Evolutionary conservation across 2,113 vertebrate species (phyloP), one percentile per base, ranked within the genome.

Genomic region (Eulemur rufifrons): DNA sequence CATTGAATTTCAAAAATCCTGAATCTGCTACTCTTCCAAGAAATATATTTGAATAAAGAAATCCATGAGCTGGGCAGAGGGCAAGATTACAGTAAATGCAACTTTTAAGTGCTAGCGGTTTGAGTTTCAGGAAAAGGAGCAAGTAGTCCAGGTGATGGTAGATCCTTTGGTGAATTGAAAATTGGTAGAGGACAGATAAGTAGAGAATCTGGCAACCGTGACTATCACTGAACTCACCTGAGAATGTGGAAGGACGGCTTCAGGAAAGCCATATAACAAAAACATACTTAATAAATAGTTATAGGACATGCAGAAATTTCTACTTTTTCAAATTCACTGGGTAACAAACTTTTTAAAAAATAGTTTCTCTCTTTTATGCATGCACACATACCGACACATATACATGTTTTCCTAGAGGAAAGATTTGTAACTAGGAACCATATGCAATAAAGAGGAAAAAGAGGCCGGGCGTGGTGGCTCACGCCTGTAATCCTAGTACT

Each of bases 21-120:
- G 32, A 93, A 87, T 39, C 59, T 23, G 50, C 91, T 95, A 50
- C 76, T 76, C 34, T 94, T 96, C 94, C 94, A 96, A 95, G 89
- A 97, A 94, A 90, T 94, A 80, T 94, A 97, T 97, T 95, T 97
- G n/a, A 97, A 34, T 95, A 86, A 95, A 97, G 76, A 95, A 89
- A 91, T 56, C 45, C 64, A 50, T 82, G 86, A 96, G 83, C 61
- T 89, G 13, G 89, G 81, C 56, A 80, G 84, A 96, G 39, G 74
- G 83, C 56, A 84, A 45, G 56, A 52, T 92, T 80, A 87, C 47
- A 95, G 87, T 92, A 91, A 97, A 52, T 84, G 74, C 37, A 59
- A 23, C 83, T 95, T 94, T 80, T 95, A 66, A 88, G 89, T 83
- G 37, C 56, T 82, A 45, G 83, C 7, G 29, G 50, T 95, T 93